A percentile compares a stretch with the other conserved stretches of the same genome.
Conservation (phyloP, 2,113 vertebrate species). For the Bagarius yarrelli region DNA sequence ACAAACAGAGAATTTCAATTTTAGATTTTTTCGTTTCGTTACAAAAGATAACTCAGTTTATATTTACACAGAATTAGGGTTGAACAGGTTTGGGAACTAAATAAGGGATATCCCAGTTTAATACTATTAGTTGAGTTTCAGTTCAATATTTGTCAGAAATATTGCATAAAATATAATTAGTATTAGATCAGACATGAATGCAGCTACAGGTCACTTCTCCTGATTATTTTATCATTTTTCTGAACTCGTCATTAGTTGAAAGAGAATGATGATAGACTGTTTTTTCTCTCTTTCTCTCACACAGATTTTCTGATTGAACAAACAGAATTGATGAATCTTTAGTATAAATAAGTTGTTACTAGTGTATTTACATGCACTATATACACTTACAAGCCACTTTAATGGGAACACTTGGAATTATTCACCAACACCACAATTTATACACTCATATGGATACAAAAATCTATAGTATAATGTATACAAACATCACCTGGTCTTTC, state of each 20-base stretch:
- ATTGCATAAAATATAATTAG: neutral
- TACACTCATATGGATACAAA: neutral
- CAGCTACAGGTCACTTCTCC: neutral
- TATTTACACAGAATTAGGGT: neutral
- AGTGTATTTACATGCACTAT: neutral
- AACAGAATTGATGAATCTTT: neutral
- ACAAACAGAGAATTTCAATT: too few species aligned
- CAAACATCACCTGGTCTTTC: neutral
- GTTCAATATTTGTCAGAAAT: neutral
- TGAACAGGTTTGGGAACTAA: neutral
- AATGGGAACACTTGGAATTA: neutral
- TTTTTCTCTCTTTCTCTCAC: too few species aligned
- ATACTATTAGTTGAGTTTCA: neutral
- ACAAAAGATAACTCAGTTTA: neutral
- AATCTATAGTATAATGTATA: neutral
- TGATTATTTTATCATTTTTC: neutral
- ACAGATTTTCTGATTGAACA: neutral
- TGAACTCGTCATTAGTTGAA: neutral
- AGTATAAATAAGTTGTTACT: neutral
- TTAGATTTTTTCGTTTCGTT: too few species aligned
- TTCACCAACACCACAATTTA: neutral
- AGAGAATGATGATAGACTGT: neutral
- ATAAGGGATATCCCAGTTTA: neutral
- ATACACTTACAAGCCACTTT: neutral
- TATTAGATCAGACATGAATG: neutral